Conservation (phyloP, 2,113 vertebrate species). For the Lanius ludovicianus region DNA sequence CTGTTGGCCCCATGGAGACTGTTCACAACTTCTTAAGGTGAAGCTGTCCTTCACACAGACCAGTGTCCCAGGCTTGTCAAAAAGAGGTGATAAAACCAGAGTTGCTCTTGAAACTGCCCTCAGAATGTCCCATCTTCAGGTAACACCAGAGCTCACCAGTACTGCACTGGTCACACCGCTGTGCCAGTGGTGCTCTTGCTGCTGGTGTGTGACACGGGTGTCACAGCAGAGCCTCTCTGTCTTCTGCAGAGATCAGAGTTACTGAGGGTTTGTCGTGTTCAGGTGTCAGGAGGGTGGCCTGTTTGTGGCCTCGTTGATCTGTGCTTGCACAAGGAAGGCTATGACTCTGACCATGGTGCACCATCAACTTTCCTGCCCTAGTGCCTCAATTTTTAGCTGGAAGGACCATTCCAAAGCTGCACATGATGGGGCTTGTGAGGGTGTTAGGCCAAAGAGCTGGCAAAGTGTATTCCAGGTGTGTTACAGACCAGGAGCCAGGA, state of each 20-base stretch:
- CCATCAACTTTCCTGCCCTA: neutral
- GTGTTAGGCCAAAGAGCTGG: neutral
- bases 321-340: neutral
- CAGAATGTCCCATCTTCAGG: neutral
- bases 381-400: neutral
- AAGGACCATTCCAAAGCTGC: neutral
- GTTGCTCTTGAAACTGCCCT: neutral
- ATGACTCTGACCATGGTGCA: neutral
- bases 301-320: neutral
- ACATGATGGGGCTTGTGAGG: rapidly evolving
- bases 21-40: neutral
- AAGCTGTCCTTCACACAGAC: neutral
- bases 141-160: neutral
- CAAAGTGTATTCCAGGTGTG: neutral
- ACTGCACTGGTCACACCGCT: neutral
- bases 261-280: neutral
- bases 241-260: neutral
- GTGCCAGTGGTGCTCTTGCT: neutral
- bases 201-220: neutral
- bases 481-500: neutral
- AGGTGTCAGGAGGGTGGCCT: neutral
- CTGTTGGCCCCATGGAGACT: neutral
- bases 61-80: neutral
- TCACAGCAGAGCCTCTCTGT: neutral
- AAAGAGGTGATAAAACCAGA: neutral